Base-by-base conservation (phyloP, 1,140 invertebrate species). In the Drosophila sechellia region DNA sequence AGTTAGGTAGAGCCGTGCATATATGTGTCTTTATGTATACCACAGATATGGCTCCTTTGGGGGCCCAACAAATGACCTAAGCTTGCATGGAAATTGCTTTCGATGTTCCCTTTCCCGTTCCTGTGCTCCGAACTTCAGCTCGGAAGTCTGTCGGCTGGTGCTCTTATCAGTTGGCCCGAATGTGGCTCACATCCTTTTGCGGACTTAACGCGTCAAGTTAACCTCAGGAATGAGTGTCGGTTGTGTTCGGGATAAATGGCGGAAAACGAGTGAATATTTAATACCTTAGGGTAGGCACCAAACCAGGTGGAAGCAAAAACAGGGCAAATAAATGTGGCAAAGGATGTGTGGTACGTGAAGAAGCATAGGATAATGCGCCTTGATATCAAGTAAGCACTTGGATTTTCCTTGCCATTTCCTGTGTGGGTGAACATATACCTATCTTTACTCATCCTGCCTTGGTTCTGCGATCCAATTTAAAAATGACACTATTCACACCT, bases 141-240 rank as follows among this genome's bases (percentile, higher is more conserved):
- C 15, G 45, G 59, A 20, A 42, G 34, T 48, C 59, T 11, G 15
- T 27, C 50, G 27, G 56, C 55, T 50, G 27, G n/a, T 31, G 37
- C 17, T 43, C 52, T 60, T 87, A 87, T 85, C 81, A 85, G 64
- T 75, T 57, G 56, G 66, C 45, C 43, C 40, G 49, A 68, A 55
- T 61, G 46, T 61, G 56, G 37, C 50, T 74, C 77, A 85, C 78
- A 81, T 55, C 46, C 64, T 57, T 49, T 39, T 43, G 69, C 17
- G 69, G 76, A 57, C 58, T 81, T 64, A 63, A 45, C 25, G 65
- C 64, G 54, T 60, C 68, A 60, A 80, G 81, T 80, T 79, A 69
- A 68, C 53, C 13, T 13, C 54, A 27, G 13, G 22, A 22, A 59
- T 40, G 31, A 40, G 13, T 40, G 50, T 70, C 15, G 61, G 20